Evolutionary conservation across 2,888 invertebrate species (phyloP).

Genomic region (Eristalis arbustorum): DNA sequence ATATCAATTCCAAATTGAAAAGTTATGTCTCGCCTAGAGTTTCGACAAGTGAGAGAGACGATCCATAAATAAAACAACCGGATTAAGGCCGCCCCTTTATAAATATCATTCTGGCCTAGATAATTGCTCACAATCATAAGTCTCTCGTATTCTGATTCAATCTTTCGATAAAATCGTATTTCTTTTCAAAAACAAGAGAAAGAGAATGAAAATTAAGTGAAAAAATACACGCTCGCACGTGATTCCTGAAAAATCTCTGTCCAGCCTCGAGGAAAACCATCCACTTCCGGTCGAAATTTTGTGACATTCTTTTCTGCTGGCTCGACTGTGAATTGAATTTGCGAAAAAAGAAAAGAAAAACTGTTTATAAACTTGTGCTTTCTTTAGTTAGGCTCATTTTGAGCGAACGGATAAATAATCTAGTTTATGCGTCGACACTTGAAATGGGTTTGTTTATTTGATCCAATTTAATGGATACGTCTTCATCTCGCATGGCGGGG

Average conservation of each 20-base stretch:
- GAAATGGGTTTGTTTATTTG: slow-evolving; percentile 50
- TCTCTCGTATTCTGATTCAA: not conserved
- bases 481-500: not conserved
- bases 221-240: not conserved
- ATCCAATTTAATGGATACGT: not conserved
- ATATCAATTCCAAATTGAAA: not conserved
- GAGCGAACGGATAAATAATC: slow-evolving; percentile 29
- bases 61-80: not conserved
- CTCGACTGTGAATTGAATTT: not conserved
- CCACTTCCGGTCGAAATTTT: not conserved
- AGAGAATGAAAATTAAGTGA: not conserved
- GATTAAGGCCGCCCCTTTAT: not conserved
- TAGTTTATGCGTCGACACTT: slow-evolving; percentile 44
- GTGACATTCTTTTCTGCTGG: not conserved
- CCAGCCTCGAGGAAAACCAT: not conserved
- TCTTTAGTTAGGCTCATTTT: not conserved
- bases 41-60: not conserved
- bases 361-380: not conserved
- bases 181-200: not conserved
- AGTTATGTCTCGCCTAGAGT: not conserved
- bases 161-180: not conserved
- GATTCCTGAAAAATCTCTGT: not conserved
- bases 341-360: not conserved
- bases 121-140: not conserved
- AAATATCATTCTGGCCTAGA: not conserved